phyloP scores from a whole-genome alignment of 1,140 invertebrate genomes.

The Cataglyphis hispanica region DNA sequence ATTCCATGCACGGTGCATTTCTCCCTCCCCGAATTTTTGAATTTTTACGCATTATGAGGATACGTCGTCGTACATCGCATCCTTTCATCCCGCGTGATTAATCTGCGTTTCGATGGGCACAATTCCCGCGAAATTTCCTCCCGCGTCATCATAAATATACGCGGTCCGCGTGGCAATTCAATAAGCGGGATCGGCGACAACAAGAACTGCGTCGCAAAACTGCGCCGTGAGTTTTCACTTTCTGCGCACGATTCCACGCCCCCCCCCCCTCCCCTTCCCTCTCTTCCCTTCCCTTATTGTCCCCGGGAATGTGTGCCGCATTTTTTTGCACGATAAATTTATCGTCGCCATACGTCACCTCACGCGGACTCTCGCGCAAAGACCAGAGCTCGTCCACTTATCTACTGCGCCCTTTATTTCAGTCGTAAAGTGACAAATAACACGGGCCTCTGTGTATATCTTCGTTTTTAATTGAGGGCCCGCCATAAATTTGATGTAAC shows the following conservation, averaged over 20 bases:
- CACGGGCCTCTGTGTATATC: constrained; percentile 20
- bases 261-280: too few relatives aligned
- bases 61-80: neutral
- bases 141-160: neutral
- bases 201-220: constrained; percentile 18
- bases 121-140: neutral
- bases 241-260: neutral
- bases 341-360: constrained; percentile 57
- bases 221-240: constrained; percentile 44
- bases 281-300: too few relatives aligned
- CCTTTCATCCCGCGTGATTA: neutral
- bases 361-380: constrained; percentile 6
- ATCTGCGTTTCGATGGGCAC: neutral
- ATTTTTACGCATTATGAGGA: neutral
- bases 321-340: constrained; percentile 60
- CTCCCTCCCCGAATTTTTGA: constrained; percentile 2
- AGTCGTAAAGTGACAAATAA: constrained; percentile 53
- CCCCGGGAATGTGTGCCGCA: neutral
- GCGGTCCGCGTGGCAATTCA: constrained; percentile 50
- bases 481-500: constrained; percentile 44
- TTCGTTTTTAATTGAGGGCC: constrained; percentile 49
- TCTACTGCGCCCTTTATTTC: constrained; percentile 58
- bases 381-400: constrained; percentile 57
- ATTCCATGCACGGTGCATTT: neutral
- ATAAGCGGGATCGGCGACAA: constrained; percentile 11